These are phyloP conservation scores for Cranoglanis bouderius DNA, from an alignment of 2,113 vertebrate genomes.

Conservation along the genomic window DNA sequence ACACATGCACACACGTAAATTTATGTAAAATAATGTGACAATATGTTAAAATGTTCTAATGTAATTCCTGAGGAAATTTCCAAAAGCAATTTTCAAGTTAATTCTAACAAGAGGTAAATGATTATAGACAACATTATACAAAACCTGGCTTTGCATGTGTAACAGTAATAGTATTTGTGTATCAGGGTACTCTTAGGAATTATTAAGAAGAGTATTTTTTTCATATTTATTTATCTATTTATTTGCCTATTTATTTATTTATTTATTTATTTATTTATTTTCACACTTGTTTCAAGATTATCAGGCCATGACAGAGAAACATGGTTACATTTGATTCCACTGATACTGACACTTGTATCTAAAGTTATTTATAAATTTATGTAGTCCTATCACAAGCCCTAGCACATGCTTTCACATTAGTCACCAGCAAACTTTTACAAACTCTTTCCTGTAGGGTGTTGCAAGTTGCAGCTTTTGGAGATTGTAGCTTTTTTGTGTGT, in stretches of 20 bases:
- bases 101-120: not conserved
- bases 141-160: not conserved
- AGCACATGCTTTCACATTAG: not conserved
- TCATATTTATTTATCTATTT: too few species aligned
- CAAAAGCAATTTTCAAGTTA: not conserved
- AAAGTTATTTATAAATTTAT: not conserved
- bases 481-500: not conserved
- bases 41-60: not conserved
- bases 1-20: not conserved
- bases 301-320: not conserved
- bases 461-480: not conserved
- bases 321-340: not conserved
- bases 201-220: not conserved
- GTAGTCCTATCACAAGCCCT: not conserved
- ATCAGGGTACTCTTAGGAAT: not conserved
- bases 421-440: not conserved
- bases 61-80: not conserved
- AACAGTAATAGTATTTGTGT: not conserved
- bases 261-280: too few species aligned
- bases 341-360: not conserved
- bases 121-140: not conserved
- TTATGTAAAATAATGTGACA: not conserved
- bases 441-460: not conserved
- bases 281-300: not conserved
- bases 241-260: too few species aligned